Evolutionary conservation across 2,888 invertebrate genomes (phyloP).

Genomic region (Dascillus cervinus): DNA sequence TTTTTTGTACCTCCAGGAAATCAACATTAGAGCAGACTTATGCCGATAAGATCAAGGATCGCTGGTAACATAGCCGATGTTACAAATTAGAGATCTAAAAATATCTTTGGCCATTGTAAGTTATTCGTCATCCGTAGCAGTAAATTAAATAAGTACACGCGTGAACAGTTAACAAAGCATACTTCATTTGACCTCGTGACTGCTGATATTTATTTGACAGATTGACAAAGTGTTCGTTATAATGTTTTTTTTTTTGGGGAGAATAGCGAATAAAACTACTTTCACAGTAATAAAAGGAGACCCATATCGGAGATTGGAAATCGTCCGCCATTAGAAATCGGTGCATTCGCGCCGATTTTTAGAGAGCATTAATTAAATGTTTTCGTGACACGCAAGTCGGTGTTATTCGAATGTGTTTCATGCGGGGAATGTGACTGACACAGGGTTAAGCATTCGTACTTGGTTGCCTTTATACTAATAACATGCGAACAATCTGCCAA

Average conservation of each 20-base stretch:
- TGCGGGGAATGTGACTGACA: constrained; percentile 7
- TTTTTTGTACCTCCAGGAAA: background rate
- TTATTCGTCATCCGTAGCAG: constrained; percentile 7
- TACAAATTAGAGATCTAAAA: constrained; percentile 12
- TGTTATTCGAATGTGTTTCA: constrained; percentile 1
- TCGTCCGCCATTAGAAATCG: too few relatives aligned
- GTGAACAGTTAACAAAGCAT: constrained; percentile 13
- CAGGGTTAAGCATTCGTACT: constrained; percentile 7
- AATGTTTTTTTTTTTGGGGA: background rate
- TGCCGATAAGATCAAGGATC: constrained; percentile 6
- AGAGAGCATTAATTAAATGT: too few relatives aligned
- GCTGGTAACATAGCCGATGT: constrained; percentile 7
- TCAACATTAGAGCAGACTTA: background rate
- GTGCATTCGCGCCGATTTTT: too few relatives aligned
- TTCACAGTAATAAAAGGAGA: too few relatives aligned
- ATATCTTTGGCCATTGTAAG: constrained; percentile 10
- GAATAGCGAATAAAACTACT: too few relatives aligned
- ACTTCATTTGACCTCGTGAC: constrained; percentile 12
- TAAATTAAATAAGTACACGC: constrained; percentile 15
- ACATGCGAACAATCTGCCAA: constrained; percentile 10
- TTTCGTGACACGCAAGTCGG: too few relatives aligned
- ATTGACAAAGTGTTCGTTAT: constrained; percentile 6
- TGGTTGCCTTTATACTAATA: constrained; percentile 2
- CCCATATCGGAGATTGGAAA: too few relatives aligned
- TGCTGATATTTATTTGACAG: constrained; percentile 8